phyloP scores from a whole-genome alignment of 2,888 invertebrate genomes.

The Scaptomyza caliginosa region DNA sequence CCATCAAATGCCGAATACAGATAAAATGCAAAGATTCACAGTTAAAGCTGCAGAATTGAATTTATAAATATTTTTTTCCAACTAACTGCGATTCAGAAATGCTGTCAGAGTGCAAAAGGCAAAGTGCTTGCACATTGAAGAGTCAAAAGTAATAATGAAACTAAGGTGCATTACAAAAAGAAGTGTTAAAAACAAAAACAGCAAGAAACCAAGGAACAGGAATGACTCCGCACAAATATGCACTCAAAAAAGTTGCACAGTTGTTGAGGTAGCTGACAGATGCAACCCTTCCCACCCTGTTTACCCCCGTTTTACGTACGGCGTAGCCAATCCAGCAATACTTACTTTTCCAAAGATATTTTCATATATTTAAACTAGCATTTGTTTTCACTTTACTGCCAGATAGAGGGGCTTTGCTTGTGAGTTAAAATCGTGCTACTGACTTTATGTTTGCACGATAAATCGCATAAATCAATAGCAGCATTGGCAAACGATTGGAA shows the following conservation, averaged over 20 bases:
- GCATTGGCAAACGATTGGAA: conserved; percentile 48
- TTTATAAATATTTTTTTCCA: conserved; percentile 22
- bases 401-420: conserved; percentile 3
- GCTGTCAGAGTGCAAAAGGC: background rate
- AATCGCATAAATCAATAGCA: conserved; percentile 70
- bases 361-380: conserved; percentile 65
- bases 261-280: conserved; percentile 33
- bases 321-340: conserved; percentile 32
- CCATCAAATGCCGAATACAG: background rate
- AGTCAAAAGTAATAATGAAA: conserved; percentile 64
- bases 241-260: conserved; percentile 59
- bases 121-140: conserved; percentile 39
- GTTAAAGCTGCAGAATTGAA: background rate
- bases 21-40: conserved; percentile 16
- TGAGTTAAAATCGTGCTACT: conserved; percentile 1
- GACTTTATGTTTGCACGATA: conserved; percentile 49
- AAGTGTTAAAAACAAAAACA: conserved; percentile 17
- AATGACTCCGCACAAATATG: conserved; percentile 62
- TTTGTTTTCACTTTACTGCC: conserved; percentile 29
- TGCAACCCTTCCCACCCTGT: background rate
- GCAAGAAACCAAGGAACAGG: conserved; percentile 39
- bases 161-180: conserved; percentile 23
- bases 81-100: conserved; percentile 3
- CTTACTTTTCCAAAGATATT: conserved; percentile 31
- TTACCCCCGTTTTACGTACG: no score